These are phyloP conservation scores for Xylophagus ater DNA, from an alignment of 2,888 invertebrate genomes.

Conservation along the genomic window DNA sequence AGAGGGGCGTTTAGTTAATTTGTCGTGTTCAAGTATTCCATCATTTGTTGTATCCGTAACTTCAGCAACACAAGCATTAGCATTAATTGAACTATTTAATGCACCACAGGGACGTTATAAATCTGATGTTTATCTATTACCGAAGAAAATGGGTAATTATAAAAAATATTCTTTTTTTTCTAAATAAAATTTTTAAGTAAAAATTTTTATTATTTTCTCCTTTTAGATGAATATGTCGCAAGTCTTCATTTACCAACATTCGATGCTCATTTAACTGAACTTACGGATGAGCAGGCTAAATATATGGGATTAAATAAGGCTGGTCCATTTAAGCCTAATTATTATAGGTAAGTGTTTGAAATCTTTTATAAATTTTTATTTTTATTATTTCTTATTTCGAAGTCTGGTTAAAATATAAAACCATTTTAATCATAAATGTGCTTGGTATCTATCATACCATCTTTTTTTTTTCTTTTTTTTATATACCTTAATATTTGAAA, in stretches of 20 bases:
- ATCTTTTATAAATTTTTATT: too few species aligned
- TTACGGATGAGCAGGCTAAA: constrained; percentile 93
- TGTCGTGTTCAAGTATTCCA: constrained; percentile 93
- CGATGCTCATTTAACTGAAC: constrained; percentile 93
- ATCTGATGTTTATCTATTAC: constrained; percentile 91
- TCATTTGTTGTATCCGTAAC: constrained; percentile 98
- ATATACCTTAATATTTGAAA: too few species aligned
- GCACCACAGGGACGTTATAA: constrained; percentile 91
- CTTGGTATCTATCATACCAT: too few species aligned
- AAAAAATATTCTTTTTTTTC: constrained; percentile 9
- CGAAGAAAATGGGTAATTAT: constrained; percentile 87
- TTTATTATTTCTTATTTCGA: too few species aligned
- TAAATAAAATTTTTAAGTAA: not conserved
- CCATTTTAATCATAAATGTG: too few species aligned
- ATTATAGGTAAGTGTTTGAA: constrained; percentile 70
- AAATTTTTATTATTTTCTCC: not conserved
- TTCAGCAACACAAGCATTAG: constrained; percentile 92
- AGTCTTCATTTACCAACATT: constrained; percentile 93
- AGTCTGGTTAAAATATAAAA: too few species aligned
- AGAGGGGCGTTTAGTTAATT: constrained; percentile 90
- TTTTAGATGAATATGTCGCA: constrained; percentile 89
- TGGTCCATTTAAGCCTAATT: constrained; percentile 97
- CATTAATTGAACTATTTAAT: constrained; percentile 93
- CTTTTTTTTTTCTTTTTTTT: too few species aligned
- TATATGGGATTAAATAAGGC: constrained; percentile 96